A percentile compares a stretch with the other conserved stretches of the same genome.
Evolutionary conservation across 1,140 invertebrate genomes (phyloP).

Genomic region (Lasioglossum baleicum): DNA sequence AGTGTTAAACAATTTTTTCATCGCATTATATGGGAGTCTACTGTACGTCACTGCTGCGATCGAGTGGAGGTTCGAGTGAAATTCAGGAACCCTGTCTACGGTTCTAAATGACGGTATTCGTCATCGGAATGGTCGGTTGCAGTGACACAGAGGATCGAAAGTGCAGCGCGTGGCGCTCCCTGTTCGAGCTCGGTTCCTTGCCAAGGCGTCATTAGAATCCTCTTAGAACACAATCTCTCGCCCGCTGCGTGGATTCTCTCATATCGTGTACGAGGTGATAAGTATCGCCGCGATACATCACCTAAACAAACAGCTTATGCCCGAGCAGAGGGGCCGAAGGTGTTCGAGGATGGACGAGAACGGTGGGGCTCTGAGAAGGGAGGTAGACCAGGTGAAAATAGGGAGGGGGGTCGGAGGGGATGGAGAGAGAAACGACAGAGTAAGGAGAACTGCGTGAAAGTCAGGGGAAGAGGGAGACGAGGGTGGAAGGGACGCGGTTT

Average conservation of each 20-base stretch:
- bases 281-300: constrained; percentile 74
- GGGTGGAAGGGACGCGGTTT: constrained; percentile 28
- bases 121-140: no score
- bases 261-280: constrained; percentile 73
- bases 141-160: no score
- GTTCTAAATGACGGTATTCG: no score
- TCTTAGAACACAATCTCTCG: constrained; percentile 71
- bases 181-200: no score
- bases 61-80: no score
- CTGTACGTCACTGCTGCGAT: no score
- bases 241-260: constrained; percentile 68
- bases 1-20: no score
- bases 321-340: constrained; percentile 51
- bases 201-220: constrained; percentile 68
- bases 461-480: not conserved
- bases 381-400: not conserved
- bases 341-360: not conserved
- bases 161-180: no score
- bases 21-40: no score
- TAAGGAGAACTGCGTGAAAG: constrained; percentile 16
- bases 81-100: no score
- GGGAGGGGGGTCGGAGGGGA: not conserved
- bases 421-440: not conserved
- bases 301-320: constrained; percentile 74
- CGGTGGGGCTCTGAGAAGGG: not conserved